Evolutionary conservation across 1,140 invertebrate genomes (phyloP).

Genomic region (Ips typographus): DNA sequence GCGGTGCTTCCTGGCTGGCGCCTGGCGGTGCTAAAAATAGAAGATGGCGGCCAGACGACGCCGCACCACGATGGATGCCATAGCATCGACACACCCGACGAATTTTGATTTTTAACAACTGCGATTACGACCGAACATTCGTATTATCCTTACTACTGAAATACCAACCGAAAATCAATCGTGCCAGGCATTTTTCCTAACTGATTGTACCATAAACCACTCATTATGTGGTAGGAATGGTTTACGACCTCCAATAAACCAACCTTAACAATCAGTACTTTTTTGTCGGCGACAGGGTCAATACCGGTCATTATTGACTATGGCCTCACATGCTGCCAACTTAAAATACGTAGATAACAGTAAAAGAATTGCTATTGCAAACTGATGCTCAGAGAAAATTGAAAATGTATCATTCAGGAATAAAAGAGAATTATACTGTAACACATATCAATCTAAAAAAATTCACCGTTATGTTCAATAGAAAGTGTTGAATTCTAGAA

Average conservation of each 20-base stretch:
- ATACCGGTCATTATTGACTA: too few relatives aligned
- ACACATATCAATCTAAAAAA: too few relatives aligned
- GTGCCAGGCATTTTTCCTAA: neutral
- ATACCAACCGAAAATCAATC: neutral
- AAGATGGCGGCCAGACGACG: conserved; percentile 33
- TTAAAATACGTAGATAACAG: too few relatives aligned
- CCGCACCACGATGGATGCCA: conserved; percentile 21
- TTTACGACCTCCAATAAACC: neutral
- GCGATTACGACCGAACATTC: neutral
- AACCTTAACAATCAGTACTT: neutral
- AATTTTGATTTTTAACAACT: conserved; percentile 16
- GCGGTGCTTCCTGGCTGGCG: conserved; percentile 27
- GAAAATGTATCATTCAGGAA: too few relatives aligned
- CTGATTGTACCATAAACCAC: neutral
- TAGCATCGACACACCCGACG: conserved; percentile 17
- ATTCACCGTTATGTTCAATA: too few relatives aligned
- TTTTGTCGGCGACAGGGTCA: too few relatives aligned
- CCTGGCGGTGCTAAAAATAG: conserved; percentile 28
- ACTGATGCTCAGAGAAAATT: too few relatives aligned
- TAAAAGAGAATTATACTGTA: too few relatives aligned
- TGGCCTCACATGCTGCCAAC: too few relatives aligned
- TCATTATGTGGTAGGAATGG: neutral
- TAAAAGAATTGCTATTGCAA: too few relatives aligned
- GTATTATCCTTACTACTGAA: neutral
- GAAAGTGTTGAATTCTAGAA: too few relatives aligned